These are phyloP conservation scores for Athene cunicularia DNA, from an alignment of 2,113 vertebrate genomes.

Conservation along the genomic window DNA sequence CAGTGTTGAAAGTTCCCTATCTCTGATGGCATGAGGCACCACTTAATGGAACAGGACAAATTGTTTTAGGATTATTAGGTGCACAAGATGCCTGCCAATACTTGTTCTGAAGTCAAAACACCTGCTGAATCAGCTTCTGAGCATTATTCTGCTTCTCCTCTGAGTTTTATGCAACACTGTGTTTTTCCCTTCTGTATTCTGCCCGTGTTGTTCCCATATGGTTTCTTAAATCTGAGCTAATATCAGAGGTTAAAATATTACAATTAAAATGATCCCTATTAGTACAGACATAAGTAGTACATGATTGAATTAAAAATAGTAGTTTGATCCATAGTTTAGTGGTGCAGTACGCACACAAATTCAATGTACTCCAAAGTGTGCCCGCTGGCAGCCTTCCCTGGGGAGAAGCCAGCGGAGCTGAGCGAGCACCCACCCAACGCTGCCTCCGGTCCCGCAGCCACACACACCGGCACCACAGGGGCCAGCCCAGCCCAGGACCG, in stretches of 20 bases:
- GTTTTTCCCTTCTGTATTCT: not conserved
- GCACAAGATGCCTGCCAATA: not conserved
- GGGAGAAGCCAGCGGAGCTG: not conserved
- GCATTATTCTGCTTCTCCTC: not conserved
- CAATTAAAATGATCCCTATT: not conserved
- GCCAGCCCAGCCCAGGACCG: not conserved
- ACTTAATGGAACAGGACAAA: not conserved
- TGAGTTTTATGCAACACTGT: not conserved
- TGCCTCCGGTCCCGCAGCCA: not conserved
- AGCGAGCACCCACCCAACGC: accelerated
- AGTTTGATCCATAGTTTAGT: not conserved
- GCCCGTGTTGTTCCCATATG: not conserved
- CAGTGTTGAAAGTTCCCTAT: not conserved
- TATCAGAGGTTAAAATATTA: not conserved
- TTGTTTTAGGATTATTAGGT: not conserved
- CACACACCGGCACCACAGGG: accelerated
- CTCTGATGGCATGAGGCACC: not conserved
- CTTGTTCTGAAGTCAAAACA: not conserved
- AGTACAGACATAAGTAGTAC: not conserved
- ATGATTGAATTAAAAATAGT: not conserved
- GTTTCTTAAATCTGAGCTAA: not conserved
- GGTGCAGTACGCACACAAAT: not conserved
- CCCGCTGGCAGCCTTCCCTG: not conserved
- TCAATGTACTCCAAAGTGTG: accelerated
- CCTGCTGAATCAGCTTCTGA: not conserved